Evolutionary conservation across 2,888 invertebrate species (phyloP).

Genomic region (Pristionchus arcanus): DNA sequence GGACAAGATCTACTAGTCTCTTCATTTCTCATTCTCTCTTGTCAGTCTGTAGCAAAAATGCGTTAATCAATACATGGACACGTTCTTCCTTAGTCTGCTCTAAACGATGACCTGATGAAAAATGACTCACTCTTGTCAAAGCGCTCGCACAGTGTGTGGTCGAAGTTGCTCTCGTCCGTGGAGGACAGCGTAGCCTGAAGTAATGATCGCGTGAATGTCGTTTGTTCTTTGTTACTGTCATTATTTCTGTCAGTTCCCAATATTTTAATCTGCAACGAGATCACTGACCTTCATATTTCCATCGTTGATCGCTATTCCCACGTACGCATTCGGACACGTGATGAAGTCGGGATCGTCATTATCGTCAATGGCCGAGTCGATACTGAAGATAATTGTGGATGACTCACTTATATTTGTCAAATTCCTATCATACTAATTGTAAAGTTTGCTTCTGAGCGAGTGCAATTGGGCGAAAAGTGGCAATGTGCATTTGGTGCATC

Average conservation of each 20-base stretch:
- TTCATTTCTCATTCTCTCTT: background rate
- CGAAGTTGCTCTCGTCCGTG: slow-evolving; percentile 75
- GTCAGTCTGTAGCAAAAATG: no score
- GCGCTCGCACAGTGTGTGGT: slow-evolving; percentile 73
- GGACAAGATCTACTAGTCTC: no score
- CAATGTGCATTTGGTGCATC: no score
- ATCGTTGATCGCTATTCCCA: slow-evolving; percentile 71
- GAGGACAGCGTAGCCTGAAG: slow-evolving; percentile 63
- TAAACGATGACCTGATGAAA: background rate
- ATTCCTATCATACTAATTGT: background rate
- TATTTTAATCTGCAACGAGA: background rate
- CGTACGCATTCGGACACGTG: slow-evolving; percentile 71
- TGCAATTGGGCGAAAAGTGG: no score
- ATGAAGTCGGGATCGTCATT: slow-evolving; percentile 61
- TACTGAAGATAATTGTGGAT: slow-evolving; percentile 49
- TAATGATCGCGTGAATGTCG: no score
- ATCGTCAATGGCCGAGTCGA: slow-evolving; percentile 56
- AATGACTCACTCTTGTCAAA: slow-evolving; percentile 32
- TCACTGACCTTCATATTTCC: slow-evolving; percentile 68
- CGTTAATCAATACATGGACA: no score
- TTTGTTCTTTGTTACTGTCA: no score
- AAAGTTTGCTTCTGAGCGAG: background rate
- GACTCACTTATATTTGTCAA: background rate
- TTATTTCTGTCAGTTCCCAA: background rate
- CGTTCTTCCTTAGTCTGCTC: no score